Evolutionary conservation across 37 sponge, comb jelly and placozoan genomes (phyloP).

Genomic region (Haliclona indistincta): DNA sequence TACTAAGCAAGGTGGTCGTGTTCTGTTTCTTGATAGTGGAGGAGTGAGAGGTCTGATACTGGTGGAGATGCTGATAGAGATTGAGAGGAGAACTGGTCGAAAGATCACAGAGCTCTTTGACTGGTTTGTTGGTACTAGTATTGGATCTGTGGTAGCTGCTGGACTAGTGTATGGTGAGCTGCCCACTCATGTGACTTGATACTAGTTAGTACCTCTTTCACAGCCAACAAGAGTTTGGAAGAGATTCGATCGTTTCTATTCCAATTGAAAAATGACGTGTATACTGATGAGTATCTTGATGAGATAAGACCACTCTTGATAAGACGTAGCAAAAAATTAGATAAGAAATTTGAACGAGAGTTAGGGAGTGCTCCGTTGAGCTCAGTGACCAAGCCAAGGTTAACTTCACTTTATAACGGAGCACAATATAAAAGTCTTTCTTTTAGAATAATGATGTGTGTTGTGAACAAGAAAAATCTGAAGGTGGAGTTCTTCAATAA

Average conservation of each 20-base stretch:
- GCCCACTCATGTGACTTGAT: not conserved
- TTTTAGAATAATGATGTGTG: slow-evolving; percentile 52
- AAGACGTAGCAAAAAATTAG: slow-evolving; percentile 29
- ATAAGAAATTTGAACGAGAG: slow-evolving; percentile 41
- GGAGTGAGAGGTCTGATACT: slow-evolving; percentile 29
- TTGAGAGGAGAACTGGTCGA: slow-evolving; percentile 18
- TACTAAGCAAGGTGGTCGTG: slow-evolving; percentile 24
- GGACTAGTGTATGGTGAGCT: slow-evolving; percentile 21
- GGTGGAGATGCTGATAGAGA: slow-evolving; percentile 26
- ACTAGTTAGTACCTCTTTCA: not conserved
- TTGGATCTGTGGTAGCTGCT: slow-evolving; percentile 32
- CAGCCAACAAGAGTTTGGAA: slow-evolving; percentile 7
- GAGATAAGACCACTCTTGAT: not conserved
- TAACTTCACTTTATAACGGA: not conserved
- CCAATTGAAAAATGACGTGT: slow-evolving; percentile 53
- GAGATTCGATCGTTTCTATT: slow-evolving; percentile 38
- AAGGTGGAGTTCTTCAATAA: slow-evolving; percentile 65
- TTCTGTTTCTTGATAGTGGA: slow-evolving; percentile 39
- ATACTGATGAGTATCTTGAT: too few relatives aligned
- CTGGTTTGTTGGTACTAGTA: slow-evolving; percentile 40
- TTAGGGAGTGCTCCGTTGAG: slow-evolving; percentile 5
- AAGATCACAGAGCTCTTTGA: slow-evolving; percentile 45
- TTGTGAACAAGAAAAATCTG: slow-evolving; percentile 47
- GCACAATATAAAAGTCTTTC: too few relatives aligned
- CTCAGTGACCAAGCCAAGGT: not conserved